These are phyloP conservation scores for Triplophysa yarkandensis DNA, from an alignment of 2,797 vertebrate genomes.

Conservation along the genomic window DNA sequence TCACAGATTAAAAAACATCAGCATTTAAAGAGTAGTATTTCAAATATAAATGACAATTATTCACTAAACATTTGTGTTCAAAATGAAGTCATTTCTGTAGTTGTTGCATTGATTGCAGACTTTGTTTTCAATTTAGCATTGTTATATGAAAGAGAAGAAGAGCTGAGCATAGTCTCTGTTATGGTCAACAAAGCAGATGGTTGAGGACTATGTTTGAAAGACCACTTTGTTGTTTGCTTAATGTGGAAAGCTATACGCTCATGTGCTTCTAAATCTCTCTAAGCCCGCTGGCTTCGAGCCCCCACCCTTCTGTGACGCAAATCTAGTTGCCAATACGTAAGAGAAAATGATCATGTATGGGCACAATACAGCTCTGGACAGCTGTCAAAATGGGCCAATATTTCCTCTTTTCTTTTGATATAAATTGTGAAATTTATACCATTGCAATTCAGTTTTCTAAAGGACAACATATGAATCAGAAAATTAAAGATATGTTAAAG, in stretches of 20 bases:
- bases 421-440: background rate
- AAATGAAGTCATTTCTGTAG: background rate
- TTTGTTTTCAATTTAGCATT: background rate
- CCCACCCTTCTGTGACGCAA: constrained; percentile 51
- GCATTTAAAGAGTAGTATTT: background rate
- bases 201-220: constrained; percentile 20
- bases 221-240: constrained; percentile 72
- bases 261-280: constrained; percentile 56
- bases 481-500: background rate
- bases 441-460: background rate
- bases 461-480: background rate
- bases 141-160: background rate
- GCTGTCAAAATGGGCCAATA: constrained; percentile 51
- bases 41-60: background rate
- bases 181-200: constrained; percentile 30
- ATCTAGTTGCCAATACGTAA: constrained; percentile 53
- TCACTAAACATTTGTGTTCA: background rate
- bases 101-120: background rate
- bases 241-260: constrained; percentile 70
- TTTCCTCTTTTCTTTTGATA: background rate
- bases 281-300: constrained; percentile 52
- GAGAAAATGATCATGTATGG: constrained; percentile 37
- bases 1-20: background rate
- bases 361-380: constrained; percentile 55
- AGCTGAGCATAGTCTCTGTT: constrained; percentile 34